Evolutionary conservation across 2,797 vertebrate species (phyloP), one percentile per base, ranked within the genome.

Genomic region (Phalanger gymnotis): DNA sequence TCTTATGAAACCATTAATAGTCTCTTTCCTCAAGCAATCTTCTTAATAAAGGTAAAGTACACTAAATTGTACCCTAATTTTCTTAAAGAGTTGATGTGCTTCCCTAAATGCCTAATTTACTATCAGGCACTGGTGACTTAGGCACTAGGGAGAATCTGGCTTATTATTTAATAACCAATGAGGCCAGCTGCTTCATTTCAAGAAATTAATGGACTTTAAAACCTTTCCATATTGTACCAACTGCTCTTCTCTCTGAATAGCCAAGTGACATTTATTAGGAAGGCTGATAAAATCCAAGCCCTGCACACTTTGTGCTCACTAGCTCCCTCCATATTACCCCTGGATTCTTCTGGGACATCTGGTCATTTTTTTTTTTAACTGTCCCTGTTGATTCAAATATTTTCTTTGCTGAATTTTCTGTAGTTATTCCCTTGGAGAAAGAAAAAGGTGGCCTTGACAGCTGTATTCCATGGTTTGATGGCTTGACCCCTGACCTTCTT

Each of bases 131-230:
- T 25, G n/a, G 94, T 97, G 94, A 97, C 97, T 97, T 96, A 91
- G 96, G 97, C 97, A 97, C 97, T 97, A 55, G 97, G 95, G 97
- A 97, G 97, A 98, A 98, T 97, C 98, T 97, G 96, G 96, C 97
- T 97, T 96, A 98, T 97, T 98, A 98, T 97, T 98, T 98, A 97
- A 98, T 98, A 98, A 97, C 98, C 98, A 98, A 98, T 98, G 95
- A 98, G 96, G 92, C 97, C 98, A 98, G 98, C 98, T 99, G 98
- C 97, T 98, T 95, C 98, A 98, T 98, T 98, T 98, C 98, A 98
- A 98, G 98, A 98, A 98, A 98, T 98, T 98, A 98, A 98, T 97
- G 98, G 98, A 98, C 97, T 98, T 98, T 98, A 98, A 98, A 98
- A 98, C 97, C 97, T 98, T 98, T 98, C 98, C 98, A 98, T 97